Percentiles rank a stretch among this genome's conserved stretches.
Evolutionary conservation across 1,140 invertebrate species (phyloP).

Genomic region (Papilio helenus): DNA sequence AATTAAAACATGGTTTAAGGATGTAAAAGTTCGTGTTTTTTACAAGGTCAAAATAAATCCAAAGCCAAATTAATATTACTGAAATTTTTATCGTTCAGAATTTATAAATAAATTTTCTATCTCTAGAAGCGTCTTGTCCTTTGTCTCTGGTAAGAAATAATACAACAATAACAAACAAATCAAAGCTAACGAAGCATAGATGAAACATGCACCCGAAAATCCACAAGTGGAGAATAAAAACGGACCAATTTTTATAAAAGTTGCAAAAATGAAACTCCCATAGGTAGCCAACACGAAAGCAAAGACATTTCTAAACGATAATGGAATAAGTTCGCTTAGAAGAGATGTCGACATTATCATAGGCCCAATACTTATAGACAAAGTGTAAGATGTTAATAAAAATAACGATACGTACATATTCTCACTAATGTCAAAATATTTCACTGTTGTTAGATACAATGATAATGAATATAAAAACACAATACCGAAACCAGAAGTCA

Average conservation of each 20-base stretch:
- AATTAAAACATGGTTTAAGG: no score
- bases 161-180: slow-evolving; percentile 44
- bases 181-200: slow-evolving; percentile 43
- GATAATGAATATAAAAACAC: slow-evolving; percentile 50
- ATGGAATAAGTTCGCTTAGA: slow-evolving; percentile 48
- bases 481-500: slow-evolving; percentile 43
- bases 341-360: slow-evolving; percentile 50
- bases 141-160: slow-evolving; percentile 52
- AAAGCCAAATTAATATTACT: not conserved
- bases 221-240: slow-evolving; percentile 42
- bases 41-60: no score
- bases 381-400: slow-evolving; percentile 49
- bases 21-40: no score
- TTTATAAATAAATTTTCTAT: slow-evolving; percentile 45
- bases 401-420: slow-evolving; percentile 46
- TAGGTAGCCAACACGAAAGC: slow-evolving; percentile 40
- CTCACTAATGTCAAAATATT: slow-evolving; percentile 42
- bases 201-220: slow-evolving; percentile 46
- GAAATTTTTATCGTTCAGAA: not conserved
- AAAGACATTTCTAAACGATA: slow-evolving; percentile 46
- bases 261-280: slow-evolving; percentile 43
- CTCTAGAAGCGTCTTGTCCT: slow-evolving; percentile 53
- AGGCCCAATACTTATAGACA: slow-evolving; percentile 50
- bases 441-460: slow-evolving; percentile 48
- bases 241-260: slow-evolving; percentile 46